Evolutionary conservation across 2,888 invertebrate species (phyloP).

Genomic region (Anoncus sp.): DNA sequence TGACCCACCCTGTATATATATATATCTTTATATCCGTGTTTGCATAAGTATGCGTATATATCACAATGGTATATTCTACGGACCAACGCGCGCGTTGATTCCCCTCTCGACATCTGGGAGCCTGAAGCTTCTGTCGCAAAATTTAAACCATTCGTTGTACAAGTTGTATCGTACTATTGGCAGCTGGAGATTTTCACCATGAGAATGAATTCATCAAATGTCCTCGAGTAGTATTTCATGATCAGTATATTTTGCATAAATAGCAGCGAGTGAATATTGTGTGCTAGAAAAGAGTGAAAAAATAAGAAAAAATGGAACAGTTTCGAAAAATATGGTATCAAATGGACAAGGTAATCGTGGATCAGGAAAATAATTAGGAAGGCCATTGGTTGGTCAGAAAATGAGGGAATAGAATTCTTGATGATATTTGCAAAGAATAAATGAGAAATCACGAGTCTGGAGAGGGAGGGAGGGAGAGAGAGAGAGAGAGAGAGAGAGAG

Average conservation of each 20-base stretch:
- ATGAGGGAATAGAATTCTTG: too few species aligned
- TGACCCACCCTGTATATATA: too few species aligned
- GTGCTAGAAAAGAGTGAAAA: too few species aligned
- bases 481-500: slow-evolving; percentile 2
- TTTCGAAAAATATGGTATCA: too few species aligned
- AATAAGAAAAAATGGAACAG: too few species aligned
- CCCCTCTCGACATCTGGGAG: slow-evolving; percentile 17
- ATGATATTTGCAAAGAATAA: too few species aligned
- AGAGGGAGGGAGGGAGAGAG: not conserved
- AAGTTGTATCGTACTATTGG: slow-evolving; percentile 38
- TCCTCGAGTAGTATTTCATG: not conserved
- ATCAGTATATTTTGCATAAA: slow-evolving; percentile 19
- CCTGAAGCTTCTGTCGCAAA: slow-evolving; percentile 18
- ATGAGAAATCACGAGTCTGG: too few species aligned
- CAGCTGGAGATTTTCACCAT: slow-evolving; percentile 39
- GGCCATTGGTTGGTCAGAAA: too few species aligned
- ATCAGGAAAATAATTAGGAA: too few species aligned
- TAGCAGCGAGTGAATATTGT: too few species aligned
- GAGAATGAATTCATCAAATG: slow-evolving; percentile 49
- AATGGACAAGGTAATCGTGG: too few species aligned
- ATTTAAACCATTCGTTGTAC: slow-evolving; percentile 7
- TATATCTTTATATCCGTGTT: not conserved
- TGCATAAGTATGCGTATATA: not conserved
- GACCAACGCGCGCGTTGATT: slow-evolving; percentile 37
- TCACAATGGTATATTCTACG: slow-evolving; percentile 26